A percentile compares a stretch with the other conserved stretches of the same genome.
Evolutionary conservation across 2,888 invertebrate genomes (phyloP).

Genomic region (Fragum sueziense): DNA sequence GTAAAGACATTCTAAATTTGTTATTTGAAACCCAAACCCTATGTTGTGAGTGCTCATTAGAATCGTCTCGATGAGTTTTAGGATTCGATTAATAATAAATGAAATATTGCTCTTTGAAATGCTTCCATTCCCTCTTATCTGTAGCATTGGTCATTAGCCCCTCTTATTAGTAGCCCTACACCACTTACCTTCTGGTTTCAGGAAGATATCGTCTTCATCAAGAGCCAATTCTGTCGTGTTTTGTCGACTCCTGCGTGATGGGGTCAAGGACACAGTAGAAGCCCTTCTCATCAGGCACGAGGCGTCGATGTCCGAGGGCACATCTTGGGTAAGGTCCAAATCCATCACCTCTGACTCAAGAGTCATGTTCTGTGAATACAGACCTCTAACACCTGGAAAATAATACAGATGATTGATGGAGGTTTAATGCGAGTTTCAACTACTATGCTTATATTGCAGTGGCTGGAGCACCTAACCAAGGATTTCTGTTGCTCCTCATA

Average conservation of each 20-base stretch:
- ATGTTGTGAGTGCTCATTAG: no score
- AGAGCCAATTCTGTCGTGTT: conserved; percentile 45
- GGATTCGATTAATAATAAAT: neutral
- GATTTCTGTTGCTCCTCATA: no score
- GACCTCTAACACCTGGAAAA: conserved; percentile 42
- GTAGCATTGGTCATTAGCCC: neutral
- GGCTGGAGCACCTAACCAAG: no score
- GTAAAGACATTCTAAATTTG: no score
- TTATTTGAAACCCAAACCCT: no score
- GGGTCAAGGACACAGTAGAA: conserved; percentile 30
- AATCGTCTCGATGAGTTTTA: neutral
- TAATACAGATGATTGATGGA: neutral
- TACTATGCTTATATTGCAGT: no score
- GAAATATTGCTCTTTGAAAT: no score
- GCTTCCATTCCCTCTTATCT: no score
- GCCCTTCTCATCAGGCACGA: conserved; percentile 47
- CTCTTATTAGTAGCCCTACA: neutral
- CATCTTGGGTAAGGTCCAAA: conserved; percentile 42
- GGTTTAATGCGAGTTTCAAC: no score
- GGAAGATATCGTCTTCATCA: conserved; percentile 52
- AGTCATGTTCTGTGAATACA: conserved; percentile 56
- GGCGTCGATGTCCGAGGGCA: conserved; percentile 46
- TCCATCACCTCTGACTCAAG: conserved; percentile 46
- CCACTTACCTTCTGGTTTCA: conserved; percentile 34
- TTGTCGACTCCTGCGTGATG: conserved; percentile 26